Evolutionary conservation across 2,113 vertebrate genomes (phyloP).

Genomic region (Castor canadensis): DNA sequence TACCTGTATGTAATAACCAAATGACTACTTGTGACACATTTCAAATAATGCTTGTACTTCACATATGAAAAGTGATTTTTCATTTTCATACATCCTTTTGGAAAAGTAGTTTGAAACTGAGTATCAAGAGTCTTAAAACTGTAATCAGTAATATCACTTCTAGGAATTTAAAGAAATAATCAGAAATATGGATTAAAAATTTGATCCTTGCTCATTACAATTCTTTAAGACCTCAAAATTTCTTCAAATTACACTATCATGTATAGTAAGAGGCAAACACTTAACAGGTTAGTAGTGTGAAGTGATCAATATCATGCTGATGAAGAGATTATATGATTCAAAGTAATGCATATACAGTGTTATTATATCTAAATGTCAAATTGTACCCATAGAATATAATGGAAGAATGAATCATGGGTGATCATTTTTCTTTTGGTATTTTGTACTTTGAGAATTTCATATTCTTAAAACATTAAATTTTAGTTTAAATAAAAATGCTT

Average conservation of each 20-base stretch:
- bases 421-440: neutral
- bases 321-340: neutral
- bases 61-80: neutral
- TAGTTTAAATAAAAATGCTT: constrained; percentile 29
- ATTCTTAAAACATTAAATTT: constrained; percentile 8
- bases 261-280: neutral
- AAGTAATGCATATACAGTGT: neutral
- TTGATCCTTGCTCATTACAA: neutral
- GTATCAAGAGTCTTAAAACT: neutral
- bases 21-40: neutral
- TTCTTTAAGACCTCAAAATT: neutral
- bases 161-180: constrained; percentile 24
- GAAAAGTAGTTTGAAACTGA: neutral
- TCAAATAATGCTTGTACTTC: neutral
- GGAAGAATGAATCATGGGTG: neutral
- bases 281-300: neutral
- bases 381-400: neutral
- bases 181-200: neutral
- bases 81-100: neutral
- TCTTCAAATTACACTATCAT: neutral
- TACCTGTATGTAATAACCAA: neutral
- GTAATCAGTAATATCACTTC: neutral
- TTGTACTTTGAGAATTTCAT: neutral
- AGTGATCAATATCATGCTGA: constrained; percentile 8
- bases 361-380: constrained; percentile 5